Conservation (phyloP, 2,888 invertebrate genomes). For the Mechanitis mazaeus region DNA sequence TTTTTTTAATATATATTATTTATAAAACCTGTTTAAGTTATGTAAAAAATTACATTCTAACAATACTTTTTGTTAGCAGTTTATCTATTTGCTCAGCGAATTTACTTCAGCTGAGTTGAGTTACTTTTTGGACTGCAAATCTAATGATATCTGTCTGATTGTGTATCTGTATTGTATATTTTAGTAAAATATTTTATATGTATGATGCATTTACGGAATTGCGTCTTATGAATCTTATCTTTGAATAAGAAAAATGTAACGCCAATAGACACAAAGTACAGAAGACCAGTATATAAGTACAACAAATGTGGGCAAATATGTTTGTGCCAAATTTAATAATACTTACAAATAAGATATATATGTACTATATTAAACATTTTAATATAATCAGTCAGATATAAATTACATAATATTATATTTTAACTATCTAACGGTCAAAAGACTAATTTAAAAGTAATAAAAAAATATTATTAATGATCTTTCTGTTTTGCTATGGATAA, state of each 20-base stretch:
- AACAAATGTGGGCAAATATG: too few relatives aligned
- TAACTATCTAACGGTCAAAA: too few relatives aligned
- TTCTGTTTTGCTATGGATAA: too few relatives aligned
- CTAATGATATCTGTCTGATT: background rate
- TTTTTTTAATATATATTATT: background rate
- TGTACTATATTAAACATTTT: too few relatives aligned
- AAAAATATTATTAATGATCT: too few relatives aligned
- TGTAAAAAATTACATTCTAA: background rate
- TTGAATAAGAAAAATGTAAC: background rate
- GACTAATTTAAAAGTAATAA: too few relatives aligned
- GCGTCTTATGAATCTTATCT: constrained; percentile 4
- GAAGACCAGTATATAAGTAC: background rate
- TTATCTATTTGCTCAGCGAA: too few relatives aligned
- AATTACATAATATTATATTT: too few relatives aligned
- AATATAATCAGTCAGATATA: too few relatives aligned
- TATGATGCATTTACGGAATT: background rate
- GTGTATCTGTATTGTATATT: background rate
- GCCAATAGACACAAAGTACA: background rate
- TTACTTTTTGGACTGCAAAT: background rate
- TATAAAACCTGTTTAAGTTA: background rate
- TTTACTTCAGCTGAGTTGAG: too few relatives aligned
- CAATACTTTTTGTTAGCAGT: background rate
- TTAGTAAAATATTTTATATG: background rate
- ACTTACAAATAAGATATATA: too few relatives aligned
- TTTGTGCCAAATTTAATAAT: too few relatives aligned